These are phyloP conservation scores for Trichogramma pretiosum DNA, from an alignment of 1,140 invertebrate genomes.

Conservation along the genomic window DNA sequence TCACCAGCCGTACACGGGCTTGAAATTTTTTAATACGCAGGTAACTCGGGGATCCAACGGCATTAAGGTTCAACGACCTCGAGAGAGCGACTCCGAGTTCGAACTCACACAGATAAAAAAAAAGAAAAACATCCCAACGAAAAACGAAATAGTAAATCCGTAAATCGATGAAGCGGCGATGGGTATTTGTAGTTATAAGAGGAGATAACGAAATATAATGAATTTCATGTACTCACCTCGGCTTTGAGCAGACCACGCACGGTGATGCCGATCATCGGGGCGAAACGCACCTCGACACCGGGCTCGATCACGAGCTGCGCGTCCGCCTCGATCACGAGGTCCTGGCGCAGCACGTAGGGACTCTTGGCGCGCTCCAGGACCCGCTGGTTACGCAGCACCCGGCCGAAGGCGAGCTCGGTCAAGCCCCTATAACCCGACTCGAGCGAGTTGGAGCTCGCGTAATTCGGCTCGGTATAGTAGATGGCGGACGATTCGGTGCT, in stretches of 20 bases:
- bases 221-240: slow-evolving; percentile 66
- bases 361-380: slow-evolving; percentile 50
- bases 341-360: slow-evolving; percentile 70
- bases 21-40: too few species aligned
- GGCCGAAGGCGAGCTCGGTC: slow-evolving; percentile 56
- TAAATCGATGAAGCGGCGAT: too few species aligned
- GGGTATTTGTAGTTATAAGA: too few species aligned
- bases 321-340: slow-evolving; percentile 67
- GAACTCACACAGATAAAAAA: not conserved
- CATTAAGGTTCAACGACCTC: too few species aligned
- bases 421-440: slow-evolving; percentile 25
- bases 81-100: too few species aligned
- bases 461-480: slow-evolving; percentile 39
- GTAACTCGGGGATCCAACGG: too few species aligned
- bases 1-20: too few species aligned
- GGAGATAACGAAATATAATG: not conserved
- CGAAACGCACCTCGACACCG: slow-evolving; percentile 76
- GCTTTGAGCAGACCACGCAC: slow-evolving; percentile 78
- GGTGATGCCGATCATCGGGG: slow-evolving; percentile 82
- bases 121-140: slow-evolving; percentile 4
- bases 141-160: too few species aligned
- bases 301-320: slow-evolving; percentile 73
- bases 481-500: slow-evolving; percentile 29
- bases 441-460: slow-evolving; percentile 22
- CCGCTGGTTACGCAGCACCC: slow-evolving; percentile 45